Evolutionary conservation across 2,113 vertebrate genomes (phyloP), one percentile per base, ranked within the genome.

Genomic region (Sebastes schlegelii): DNA sequence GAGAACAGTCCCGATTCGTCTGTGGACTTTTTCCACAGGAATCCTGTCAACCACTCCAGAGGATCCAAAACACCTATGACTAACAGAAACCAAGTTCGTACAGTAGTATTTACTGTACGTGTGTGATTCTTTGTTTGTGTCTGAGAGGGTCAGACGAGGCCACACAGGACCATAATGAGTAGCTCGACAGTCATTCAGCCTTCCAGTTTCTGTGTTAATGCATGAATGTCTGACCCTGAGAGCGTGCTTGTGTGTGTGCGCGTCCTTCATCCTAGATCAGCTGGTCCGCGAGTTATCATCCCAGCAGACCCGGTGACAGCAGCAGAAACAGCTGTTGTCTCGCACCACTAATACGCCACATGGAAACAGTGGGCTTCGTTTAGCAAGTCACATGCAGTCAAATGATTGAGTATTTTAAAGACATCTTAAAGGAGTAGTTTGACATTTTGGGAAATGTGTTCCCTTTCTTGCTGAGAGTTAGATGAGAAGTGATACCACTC

Each of bases 21-120:
- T 77, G 71, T 49, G 74, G 70, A 81, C 80, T 83, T 89, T 55
- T 75, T 74, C 84, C 83, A 51, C 77, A 78, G 60, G 83, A 83
- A 79, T 73, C 43, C 16, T 42, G 57, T 58, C 69, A 77, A 40
- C 17, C 11, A 45, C 46, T 51, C 58, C 17, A 52, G 48, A 63
- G 45, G 11, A 72, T 49, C 11, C 57, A 55, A 66, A 67, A 66
- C 40, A 55, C 45, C 4, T 13, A 45, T 83, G 65, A 79, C 60
- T 68, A 79, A 84, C 70, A 67, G 16, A 66, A 49, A 51, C 2
- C 1, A 45, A 2, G n/a, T 49, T 67, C 65, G 58, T 65, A 57
- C 6, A 19, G 12, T 6, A 0, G 62, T 54, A 40, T 72, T 80
- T 68, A 62, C 66, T 73, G 26, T 51, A 17, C 3, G 11, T 13